Base-by-base conservation (phyloP, 2,888 invertebrate species). In the Physocephala rufipes region DNA sequence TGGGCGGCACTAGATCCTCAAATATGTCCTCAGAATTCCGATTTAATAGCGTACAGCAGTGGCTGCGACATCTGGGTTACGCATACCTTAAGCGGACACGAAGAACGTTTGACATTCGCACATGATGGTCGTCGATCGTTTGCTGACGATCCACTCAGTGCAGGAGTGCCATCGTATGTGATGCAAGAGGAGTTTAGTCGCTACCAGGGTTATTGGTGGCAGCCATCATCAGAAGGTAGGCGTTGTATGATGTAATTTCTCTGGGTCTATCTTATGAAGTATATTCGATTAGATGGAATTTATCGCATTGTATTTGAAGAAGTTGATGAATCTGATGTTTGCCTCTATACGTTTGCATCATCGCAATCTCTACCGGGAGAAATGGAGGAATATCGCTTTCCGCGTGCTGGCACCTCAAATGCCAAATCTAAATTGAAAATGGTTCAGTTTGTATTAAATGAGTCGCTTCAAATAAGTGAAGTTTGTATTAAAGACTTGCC, bases 191-290 rank as follows among this genome's bases (percentile, higher is more conserved):
- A 99, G 87, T 98, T 99, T 86, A 94, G 94, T 76, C 88, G 97
- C 47, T 99, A 96, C 85, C 95, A 95, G 71, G 99, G 98, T 0
- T 97, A 95, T 86, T 99, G 99, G 99, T 99, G 99, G 99, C 95
- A 96, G 81, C 95, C 96, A 0, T 88, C 89, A 76, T 89, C 90
- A 62, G 87, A 89, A 74, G 91, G 91, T 91, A 79, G 71, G 26
- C 12, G 88, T 98, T 68, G 92, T 96, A n/a, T n/a, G n/a, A n/a
- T n/a, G n/a, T n/a, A n/a, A n/a, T n/a, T n/a, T n/a, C n/a, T n/a
- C n/a, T n/a, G n/a, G n/a, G n/a, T n/a, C n/a, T n/a, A n/a, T n/a
- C n/a, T n/a, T n/a, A n/a, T n/a, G n/a, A n/a, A n/a, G n/a, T n/a
- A n/a, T n/a, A n/a, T n/a, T n/a, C n/a, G n/a, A n/a, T n/a, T n/a